These are phyloP conservation scores for Brachycybe producta DNA, from an alignment of 2,888 invertebrate species.

Conservation along the genomic window DNA sequence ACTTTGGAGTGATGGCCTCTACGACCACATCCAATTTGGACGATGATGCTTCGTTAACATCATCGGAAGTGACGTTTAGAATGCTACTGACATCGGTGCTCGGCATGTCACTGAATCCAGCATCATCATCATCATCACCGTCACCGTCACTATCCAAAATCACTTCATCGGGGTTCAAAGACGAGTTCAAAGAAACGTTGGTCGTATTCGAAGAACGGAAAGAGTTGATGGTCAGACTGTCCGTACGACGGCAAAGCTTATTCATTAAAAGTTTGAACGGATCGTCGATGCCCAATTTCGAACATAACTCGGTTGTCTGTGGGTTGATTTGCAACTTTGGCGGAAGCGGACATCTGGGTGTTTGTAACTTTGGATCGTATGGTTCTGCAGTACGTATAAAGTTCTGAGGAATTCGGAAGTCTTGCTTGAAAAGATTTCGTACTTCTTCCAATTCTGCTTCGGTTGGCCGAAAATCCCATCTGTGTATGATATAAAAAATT, in stretches of 20 bases:
- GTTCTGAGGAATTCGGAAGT: slow-evolving; percentile 58
- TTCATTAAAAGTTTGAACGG: too few relatives aligned
- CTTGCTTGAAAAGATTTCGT: slow-evolving; percentile 47
- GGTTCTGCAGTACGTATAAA: slow-evolving; percentile 62
- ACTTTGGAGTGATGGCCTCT: background rate
- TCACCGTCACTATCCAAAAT: background rate
- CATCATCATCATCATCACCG: background rate
- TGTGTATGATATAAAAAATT: too few relatives aligned
- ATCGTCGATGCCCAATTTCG: slow-evolving; percentile 56
- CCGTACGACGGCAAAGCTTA: too few relatives aligned
- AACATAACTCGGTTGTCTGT: slow-evolving; percentile 40
- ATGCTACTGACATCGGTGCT: too few relatives aligned
- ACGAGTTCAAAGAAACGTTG: background rate
- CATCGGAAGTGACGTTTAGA: too few relatives aligned
- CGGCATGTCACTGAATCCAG: too few relatives aligned
- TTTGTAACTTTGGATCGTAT: slow-evolving; percentile 31
- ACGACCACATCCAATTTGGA: background rate
- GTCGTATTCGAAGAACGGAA: background rate
- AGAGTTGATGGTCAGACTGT: too few relatives aligned
- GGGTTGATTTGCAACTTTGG: slow-evolving; percentile 32
- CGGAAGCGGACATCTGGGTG: slow-evolving; percentile 2
- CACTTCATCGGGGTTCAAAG: background rate
- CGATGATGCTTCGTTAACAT: too few relatives aligned
- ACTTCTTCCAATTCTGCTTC: slow-evolving; percentile 56
- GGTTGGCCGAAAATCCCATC: slow-evolving; percentile 59